Conservation (phyloP, 1,140 invertebrate genomes). For the Zophobas atratus region DNA sequence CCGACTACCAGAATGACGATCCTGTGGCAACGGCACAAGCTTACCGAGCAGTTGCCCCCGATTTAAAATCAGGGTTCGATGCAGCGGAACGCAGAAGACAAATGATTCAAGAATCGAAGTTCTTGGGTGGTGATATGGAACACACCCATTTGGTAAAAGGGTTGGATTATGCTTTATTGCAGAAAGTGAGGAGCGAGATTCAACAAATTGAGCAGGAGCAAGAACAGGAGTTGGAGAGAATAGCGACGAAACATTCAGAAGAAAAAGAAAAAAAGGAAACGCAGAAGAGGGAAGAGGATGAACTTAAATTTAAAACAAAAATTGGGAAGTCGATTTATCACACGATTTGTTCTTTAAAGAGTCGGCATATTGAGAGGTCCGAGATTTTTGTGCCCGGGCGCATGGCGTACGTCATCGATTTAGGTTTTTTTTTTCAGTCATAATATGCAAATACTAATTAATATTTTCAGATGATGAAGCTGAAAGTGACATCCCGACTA, state of each 20-base stretch:
- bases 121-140: constrained; percentile 99
- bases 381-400: constrained; percentile 96
- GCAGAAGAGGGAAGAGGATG: constrained; percentile 78
- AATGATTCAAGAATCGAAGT: constrained; percentile 99
- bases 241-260: constrained; percentile 74
- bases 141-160: constrained; percentile 99
- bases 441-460: constrained; percentile 1
- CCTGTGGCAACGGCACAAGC: constrained; percentile 90
- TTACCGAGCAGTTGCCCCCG: constrained; percentile 95
- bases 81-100: constrained; percentile 95
- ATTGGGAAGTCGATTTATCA: constrained; percentile 85
- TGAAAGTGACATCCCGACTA: constrained; percentile 95
- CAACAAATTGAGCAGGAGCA: constrained; percentile 86
- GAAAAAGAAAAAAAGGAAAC: constrained; percentile 74
- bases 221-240: constrained; percentile 86
- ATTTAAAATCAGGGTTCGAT: constrained; percentile 93
- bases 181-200: constrained; percentile 91
- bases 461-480: constrained; percentile 83
- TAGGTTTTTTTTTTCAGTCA: constrained; percentile 68
- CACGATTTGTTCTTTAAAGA: constrained; percentile 76
- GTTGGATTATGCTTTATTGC: constrained; percentile 98
- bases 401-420: constrained; percentile 98
- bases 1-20: constrained; percentile 87
- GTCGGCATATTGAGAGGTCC: constrained; percentile 85
- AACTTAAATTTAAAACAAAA: constrained; percentile 86